These are phyloP conservation scores for Sminthurinus aureus DNA, from an alignment of 2,888 invertebrate species.

Conservation along the genomic window DNA sequence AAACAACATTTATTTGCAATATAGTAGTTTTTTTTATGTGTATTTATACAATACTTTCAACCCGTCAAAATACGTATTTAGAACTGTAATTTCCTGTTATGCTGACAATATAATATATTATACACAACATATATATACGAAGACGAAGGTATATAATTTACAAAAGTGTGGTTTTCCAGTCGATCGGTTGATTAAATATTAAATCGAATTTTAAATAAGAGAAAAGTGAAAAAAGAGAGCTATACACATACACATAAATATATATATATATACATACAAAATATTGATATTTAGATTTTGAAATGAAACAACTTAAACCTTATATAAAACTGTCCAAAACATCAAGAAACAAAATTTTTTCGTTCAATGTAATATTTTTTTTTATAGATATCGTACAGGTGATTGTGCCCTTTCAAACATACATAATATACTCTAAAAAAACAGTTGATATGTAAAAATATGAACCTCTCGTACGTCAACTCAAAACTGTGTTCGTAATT, in stretches of 20 bases:
- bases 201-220: not conserved
- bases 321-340: not conserved
- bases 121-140: no score
- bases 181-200: not conserved
- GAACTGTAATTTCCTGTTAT: not conserved
- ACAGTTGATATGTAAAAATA: not conserved
- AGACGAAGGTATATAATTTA: slow-evolving; percentile 1
- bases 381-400: not conserved
- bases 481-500: not conserved
- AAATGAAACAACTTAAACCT: not conserved
- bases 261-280: not conserved
- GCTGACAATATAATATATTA: not conserved
- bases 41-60: not conserved
- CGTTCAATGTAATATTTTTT: not conserved
- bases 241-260: not conserved
- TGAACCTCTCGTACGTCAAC: not conserved
- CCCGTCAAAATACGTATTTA: not conserved
- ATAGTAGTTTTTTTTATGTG: not conserved
- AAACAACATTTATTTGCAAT: not conserved
- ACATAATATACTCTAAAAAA: not conserved
- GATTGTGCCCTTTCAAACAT: not conserved
- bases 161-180: not conserved
- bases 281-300: not conserved
- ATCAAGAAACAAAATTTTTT: not conserved
- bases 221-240: not conserved